Conservation (phyloP, 1,140 invertebrate species). For the Leptonema lineaticorne region DNA sequence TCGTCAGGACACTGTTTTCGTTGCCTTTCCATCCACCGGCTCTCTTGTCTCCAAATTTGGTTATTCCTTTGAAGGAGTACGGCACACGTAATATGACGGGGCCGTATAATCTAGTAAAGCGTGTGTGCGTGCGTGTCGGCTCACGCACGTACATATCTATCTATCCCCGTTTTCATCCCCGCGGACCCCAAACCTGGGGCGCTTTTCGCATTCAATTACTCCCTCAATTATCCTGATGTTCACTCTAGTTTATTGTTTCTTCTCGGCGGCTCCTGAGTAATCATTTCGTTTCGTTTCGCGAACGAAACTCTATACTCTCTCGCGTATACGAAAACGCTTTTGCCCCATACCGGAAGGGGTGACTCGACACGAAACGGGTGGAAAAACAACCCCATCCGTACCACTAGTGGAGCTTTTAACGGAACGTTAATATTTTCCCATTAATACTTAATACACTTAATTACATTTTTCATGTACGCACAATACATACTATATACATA, state of each 20-base stretch:
- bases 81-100: too few species aligned
- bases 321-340: slow-evolving; percentile 20
- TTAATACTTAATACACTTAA: slow-evolving; percentile 37
- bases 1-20: too few species aligned
- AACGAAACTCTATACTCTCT: slow-evolving; percentile 40
- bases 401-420: slow-evolving; percentile 28
- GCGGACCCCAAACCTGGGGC: too few species aligned
- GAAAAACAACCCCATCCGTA: too few species aligned
- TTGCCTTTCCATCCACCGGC: too few species aligned
- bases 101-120: too few species aligned
- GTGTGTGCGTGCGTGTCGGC: background rate
- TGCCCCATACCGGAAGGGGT: background rate
- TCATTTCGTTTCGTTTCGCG: slow-evolving; percentile 38
- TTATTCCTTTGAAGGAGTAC: too few species aligned
- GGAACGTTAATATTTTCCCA: slow-evolving; percentile 31
- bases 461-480: slow-evolving; percentile 1
- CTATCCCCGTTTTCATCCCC: background rate
- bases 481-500: background rate
- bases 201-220: slow-evolving; percentile 40
- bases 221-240: slow-evolving; percentile 41
- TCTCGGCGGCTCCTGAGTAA: slow-evolving; percentile 33
- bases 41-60: too few species aligned
- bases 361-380: too few species aligned
- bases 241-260: slow-evolving; percentile 43
- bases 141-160: slow-evolving; percentile 15